These are phyloP conservation scores for Oreochromis mossambicus DNA, from an alignment of 2,797 vertebrate species.

Conservation along the genomic window DNA sequence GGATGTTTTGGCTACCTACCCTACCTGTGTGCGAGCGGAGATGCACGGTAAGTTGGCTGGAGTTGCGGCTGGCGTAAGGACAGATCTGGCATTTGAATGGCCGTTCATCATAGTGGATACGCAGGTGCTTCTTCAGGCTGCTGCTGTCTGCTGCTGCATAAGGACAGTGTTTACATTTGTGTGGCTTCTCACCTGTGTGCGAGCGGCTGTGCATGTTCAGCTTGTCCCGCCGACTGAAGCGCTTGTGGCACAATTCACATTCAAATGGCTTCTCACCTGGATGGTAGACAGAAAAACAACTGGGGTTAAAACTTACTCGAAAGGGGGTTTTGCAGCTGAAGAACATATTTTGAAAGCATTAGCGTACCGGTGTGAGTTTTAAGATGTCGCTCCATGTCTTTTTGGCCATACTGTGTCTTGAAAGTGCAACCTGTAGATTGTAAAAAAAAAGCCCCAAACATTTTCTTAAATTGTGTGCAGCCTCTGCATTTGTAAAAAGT, in stretches of 20 bases:
- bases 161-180: conserved; percentile 92
- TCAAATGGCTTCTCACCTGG: conserved; percentile 97
- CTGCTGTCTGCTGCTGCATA: conserved; percentile 96
- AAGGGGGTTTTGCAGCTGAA: rapidly evolving
- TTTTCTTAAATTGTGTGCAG: not conserved
- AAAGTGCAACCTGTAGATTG: conserved; percentile 87
- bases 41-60: conserved; percentile 97
- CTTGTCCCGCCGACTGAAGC: conserved; percentile 95
- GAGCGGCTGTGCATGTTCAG: conserved; percentile 94
- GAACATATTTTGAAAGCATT: not conserved
- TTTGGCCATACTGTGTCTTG: conserved; percentile 96
- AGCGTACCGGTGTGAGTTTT: conserved; percentile 93
- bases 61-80: conserved; percentile 96
- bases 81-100: conserved; percentile 99
- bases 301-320: not conserved
- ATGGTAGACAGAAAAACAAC: not conserved
- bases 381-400: conserved; percentile 96
- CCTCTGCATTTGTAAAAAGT: not conserved
- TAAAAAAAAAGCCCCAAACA: not conserved
- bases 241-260: conserved; percentile 92
- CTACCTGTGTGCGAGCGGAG: conserved; percentile 95
- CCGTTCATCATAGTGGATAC: conserved; percentile 92
- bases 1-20: conserved; percentile 66
- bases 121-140: conserved; percentile 95
- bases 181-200: conserved; percentile 94